Base-by-base conservation (phyloP, 2,888 invertebrate genomes). In the Incurvaria masculella region DNA sequence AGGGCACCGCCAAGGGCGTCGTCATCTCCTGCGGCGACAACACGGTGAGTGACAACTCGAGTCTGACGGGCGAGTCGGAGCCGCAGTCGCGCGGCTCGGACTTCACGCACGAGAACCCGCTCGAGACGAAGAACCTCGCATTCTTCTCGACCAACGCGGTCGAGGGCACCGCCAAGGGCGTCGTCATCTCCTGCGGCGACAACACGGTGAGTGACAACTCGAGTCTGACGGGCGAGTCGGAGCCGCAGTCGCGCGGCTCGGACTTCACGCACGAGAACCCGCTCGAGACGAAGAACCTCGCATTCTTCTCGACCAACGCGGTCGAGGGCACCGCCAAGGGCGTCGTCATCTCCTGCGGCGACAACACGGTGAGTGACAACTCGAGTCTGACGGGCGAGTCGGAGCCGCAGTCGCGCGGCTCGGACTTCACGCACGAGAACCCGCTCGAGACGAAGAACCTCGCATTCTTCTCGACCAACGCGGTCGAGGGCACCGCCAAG, bases 81-180 rank as follows among this genome's bases (percentile, higher is more conserved):
- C 95, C 95, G n/a, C 95, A 95, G 64, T 90, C 91, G 52, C 88
- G 96, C 64, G 87, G 90, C 61, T 78, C 91, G 33, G 95, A 96
- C 52, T 93, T 89, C 69, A 96, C 96, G 58, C 88, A 94, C 72
- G 94, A 95, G 62, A 96, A 97, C 74, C 96, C 96, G 11, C 72
- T 96, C 63, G 95, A 95, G 81, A 95, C 95, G 53, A 94, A 92
- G 78, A 96, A 96, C 71, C 80, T 96, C 68, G 95, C 94, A 53
- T 96, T 95, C 80, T 95, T 95, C 83, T 95, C 95, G 45, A 96
- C 95, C 53, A 95, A 95, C 71, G 95, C 95, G 59, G 94, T 96
- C 48, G 95, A 96, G 79, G 95, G 95, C 66, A 86, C 84, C 56
- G 93, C 92, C 53, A 93, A 91, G 69, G 95, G 95, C 60, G 88